phyloP scores from a whole-genome alignment of 2,888 invertebrate species.

The Hermaeophaga mercurialis region DNA sequence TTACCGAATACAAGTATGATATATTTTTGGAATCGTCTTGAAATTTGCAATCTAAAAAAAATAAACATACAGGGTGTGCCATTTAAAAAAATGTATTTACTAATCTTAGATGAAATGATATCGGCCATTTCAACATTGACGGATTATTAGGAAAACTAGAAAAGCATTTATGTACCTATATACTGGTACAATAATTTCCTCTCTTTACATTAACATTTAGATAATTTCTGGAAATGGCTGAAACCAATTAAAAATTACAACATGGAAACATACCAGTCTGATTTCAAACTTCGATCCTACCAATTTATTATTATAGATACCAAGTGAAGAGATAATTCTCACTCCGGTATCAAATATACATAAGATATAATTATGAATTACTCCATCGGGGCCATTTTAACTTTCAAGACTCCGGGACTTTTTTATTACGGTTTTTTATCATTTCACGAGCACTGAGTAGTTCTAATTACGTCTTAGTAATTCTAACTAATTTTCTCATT shows the following conservation, averaged over 20 bases:
- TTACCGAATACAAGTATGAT: too few relatives aligned
- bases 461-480: conserved; percentile 21
- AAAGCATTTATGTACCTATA: too few relatives aligned
- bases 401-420: conserved; percentile 26
- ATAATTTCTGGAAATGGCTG: too few relatives aligned
- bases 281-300: conserved; percentile 8
- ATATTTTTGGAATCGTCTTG: too few relatives aligned
- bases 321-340: conserved; percentile 31
- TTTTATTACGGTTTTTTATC: conserved; percentile 15
- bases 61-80: too few relatives aligned
- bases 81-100: too few relatives aligned
- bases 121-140: too few relatives aligned
- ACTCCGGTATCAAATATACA: conserved; percentile 32
- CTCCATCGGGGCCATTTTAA: conserved; percentile 20
- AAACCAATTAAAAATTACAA: conserved; percentile 1
- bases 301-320: conserved; percentile 29
- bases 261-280: conserved; percentile 10
- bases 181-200: too few relatives aligned
- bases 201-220: too few relatives aligned
- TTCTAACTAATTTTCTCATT: conserved; percentile 20
- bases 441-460: conserved; percentile 16
- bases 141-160: too few relatives aligned
- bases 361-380: conserved; percentile 43
- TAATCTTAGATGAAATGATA: too few relatives aligned
- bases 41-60: too few relatives aligned